phyloP scores from a whole-genome alignment of 2,113 vertebrate genomes.

The Accipiter cooperii region DNA sequence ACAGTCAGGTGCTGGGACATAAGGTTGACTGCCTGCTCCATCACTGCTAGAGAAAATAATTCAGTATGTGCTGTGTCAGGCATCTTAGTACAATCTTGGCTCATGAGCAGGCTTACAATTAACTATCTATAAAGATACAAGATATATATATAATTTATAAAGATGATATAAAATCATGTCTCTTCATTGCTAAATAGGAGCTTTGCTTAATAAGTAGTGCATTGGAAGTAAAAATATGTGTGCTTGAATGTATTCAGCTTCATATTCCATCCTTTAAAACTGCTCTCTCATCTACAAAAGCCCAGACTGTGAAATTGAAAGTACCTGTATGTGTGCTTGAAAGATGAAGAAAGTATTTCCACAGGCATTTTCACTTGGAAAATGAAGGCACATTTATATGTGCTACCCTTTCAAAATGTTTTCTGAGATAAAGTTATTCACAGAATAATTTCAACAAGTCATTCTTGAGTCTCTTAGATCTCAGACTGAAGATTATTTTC shows the following conservation, averaged over 20 bases:
- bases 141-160: not conserved
- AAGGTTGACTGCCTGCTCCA: not conserved
- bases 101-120: not conserved
- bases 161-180: not conserved
- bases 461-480: constrained; percentile 21
- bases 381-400: not conserved
- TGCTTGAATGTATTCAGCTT: not conserved
- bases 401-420: constrained; percentile 1
- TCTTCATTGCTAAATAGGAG: not conserved
- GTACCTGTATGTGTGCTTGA: not conserved
- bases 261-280: not conserved
- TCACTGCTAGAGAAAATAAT: not conserved
- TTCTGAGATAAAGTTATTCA: constrained; percentile 15
- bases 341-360: not conserved
- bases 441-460: constrained; percentile 5
- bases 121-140: not conserved
- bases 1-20: not conserved
- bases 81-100: not conserved
- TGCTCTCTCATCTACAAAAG: not conserved
- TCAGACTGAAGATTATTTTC: not conserved
- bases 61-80: not conserved
- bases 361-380: not conserved
- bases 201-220: not conserved
- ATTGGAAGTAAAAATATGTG: not conserved
- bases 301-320: constrained; percentile 3